These are phyloP conservation scores for Ceratosolen fusciceps DNA, from an alignment of 1,140 invertebrate genomes.

Conservation along the genomic window DNA sequence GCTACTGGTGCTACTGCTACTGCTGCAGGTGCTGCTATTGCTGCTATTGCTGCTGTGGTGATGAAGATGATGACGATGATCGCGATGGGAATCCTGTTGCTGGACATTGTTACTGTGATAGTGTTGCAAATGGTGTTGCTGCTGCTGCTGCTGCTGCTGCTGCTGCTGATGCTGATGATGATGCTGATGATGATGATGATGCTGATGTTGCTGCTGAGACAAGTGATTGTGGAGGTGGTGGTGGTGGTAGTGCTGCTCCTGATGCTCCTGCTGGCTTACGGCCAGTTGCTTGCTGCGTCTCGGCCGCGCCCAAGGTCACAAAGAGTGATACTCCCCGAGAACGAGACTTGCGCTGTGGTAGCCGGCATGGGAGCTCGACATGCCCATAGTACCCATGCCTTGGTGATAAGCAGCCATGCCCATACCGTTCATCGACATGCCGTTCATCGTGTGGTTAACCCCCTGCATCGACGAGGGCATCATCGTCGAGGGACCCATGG, in stretches of 20 bases:
- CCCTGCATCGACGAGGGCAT: slow-evolving; percentile 67
- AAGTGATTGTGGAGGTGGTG: background rate
- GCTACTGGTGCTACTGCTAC: no score
- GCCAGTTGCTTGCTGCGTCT: background rate
- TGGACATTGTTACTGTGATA: slow-evolving; percentile 15
- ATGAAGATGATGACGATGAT: background rate
- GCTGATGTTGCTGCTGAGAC: background rate
- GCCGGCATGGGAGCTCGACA: slow-evolving; percentile 65
- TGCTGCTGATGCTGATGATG: slow-evolving; percentile 3
- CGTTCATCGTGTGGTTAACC: slow-evolving; percentile 67
- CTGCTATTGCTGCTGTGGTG: background rate
- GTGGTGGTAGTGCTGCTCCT: background rate
- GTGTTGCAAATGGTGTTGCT: background rate
- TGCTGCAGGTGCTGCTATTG: no score
- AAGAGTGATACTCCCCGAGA: slow-evolving; percentile 69
- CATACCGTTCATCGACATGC: slow-evolving; percentile 70
- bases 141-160: background rate
- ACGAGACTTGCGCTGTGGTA: slow-evolving; percentile 68
- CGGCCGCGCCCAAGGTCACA: slow-evolving; percentile 67
- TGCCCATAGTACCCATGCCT: slow-evolving; percentile 63
- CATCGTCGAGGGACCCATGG: slow-evolving; percentile 69
- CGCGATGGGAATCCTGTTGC: background rate
- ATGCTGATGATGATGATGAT: background rate
- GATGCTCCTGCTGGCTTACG: background rate
- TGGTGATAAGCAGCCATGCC: slow-evolving; percentile 68